Base-by-base conservation (phyloP, 1,140 invertebrate genomes). In the Akabosia matsudoensis region DNA sequence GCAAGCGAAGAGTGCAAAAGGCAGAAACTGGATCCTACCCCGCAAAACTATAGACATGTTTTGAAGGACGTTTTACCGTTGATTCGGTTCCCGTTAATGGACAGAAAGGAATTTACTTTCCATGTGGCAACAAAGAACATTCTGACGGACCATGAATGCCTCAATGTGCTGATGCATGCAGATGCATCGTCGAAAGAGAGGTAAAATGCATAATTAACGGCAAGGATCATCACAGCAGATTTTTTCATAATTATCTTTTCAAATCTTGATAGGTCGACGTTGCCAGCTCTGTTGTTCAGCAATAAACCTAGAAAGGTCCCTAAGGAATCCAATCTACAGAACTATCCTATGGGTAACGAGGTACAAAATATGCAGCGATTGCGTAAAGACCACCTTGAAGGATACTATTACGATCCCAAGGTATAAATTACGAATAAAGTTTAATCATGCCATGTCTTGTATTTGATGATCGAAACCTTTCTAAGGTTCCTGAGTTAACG, bases 1-100 rank as follows among this genome's bases (percentile, higher is more conserved):
- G 76, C 76, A 10, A 73, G 64, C 16, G 76, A 77, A 37, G 76
- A 77, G 71, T 77, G 76, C 45, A 77, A 77, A 54, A 1, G 76
- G 28, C 72, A 77, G 34, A 74, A 77, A 70, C 26, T 77, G 64
- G 76, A 77, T 16, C 37, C 30, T 18, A 77, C 72, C 10, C 73
- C 61, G 0, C 72, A 74, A 54, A 74, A 77, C 22, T 77, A 71
- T 33, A 24, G 76, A 1, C 73, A 70, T n/a, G 76, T 37, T 30
- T 31, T 77, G 24, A 73, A 74, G 33, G 64, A 74, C 22, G 76
- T 77, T 51, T 54, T 77, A 14, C 73, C 72, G 13, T 34, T 77
- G 0, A 77, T 77, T 37, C 24, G 76, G 24, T 77, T 77, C 31
- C 76, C 76, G 1, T 33, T 77, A 18, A 77, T 77, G 73, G 73